Percentiles rank a stretch among this genome's conserved stretches.
phyloP scores from a whole-genome alignment of 2,797 vertebrate species.

The Pagetopsis macropterus region DNA sequence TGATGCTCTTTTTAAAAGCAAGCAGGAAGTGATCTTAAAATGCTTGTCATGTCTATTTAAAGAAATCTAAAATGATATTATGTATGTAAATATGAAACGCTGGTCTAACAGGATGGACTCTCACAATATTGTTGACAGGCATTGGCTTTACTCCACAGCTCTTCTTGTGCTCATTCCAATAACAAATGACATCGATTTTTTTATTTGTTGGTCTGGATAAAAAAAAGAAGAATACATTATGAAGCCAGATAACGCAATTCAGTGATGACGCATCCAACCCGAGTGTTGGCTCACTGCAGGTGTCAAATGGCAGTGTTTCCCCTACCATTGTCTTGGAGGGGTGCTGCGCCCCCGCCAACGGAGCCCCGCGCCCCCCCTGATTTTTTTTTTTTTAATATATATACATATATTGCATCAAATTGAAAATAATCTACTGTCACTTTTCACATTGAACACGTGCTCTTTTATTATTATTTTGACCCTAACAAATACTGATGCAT shows the following conservation, averaged over 20 bases:
- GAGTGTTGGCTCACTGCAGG: background rate
- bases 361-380: no score
- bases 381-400: no score
- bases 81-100: background rate
- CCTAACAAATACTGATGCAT: no score
- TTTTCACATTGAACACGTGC: no score
- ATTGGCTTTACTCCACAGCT: slow-evolving; percentile 1
- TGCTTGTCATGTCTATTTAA: slow-evolving; percentile 60
- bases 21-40: slow-evolving; percentile 47
- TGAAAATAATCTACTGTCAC: no score
- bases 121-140: slow-evolving; percentile 33
- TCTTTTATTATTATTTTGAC: no score
- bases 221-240: background rate
- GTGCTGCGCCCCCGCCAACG: no score
- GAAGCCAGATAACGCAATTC: background rate
- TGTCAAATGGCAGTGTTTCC: no score
- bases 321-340: no score
- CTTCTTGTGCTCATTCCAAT: slow-evolving; percentile 20
- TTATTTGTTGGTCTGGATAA: slow-evolving; percentile 3
- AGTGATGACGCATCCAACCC: background rate
- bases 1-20: slow-evolving; percentile 39
- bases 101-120: slow-evolving; percentile 11
- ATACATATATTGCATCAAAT: no score
- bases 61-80: slow-evolving; percentile 48
- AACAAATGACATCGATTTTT: slow-evolving; percentile 17